Conservation (phyloP, 2,888 invertebrate genomes). For the Euzophera pinguis region DNA sequence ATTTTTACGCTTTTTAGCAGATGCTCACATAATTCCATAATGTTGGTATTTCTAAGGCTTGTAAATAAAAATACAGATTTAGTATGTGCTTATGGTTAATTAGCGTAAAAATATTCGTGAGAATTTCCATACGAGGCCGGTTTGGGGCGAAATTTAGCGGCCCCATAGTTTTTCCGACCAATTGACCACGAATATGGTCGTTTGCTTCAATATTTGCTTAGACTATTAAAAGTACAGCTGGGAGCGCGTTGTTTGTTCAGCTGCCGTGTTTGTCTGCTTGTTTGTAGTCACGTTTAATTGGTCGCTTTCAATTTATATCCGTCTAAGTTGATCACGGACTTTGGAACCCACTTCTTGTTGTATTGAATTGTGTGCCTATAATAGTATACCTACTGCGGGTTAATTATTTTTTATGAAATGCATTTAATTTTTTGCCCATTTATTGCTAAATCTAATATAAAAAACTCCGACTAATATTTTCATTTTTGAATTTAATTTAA, state of each 20-base stretch:
- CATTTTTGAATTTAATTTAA: no score
- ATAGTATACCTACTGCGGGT: no score
- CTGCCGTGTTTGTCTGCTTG: constrained; percentile 40
- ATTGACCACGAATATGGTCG: constrained; percentile 53
- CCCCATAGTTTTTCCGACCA: constrained; percentile 47
- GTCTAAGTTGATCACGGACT: constrained; percentile 17
- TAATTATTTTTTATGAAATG: no score
- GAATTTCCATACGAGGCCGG: constrained; percentile 28
- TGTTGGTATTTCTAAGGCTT: constrained; percentile 6
- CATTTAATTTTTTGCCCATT: no score
- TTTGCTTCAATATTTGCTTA: constrained; percentile 48
- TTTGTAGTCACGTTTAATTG: constrained; percentile 28
- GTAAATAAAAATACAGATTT: constrained; percentile 6
- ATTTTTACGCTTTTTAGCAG: not conserved
- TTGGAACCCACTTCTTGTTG: not conserved
- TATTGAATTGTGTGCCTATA: no score
- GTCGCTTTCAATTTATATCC: constrained; percentile 26
- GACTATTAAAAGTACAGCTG: constrained; percentile 50
- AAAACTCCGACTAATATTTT: no score
- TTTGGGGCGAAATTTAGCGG: constrained; percentile 19
- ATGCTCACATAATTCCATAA: constrained; percentile 1
- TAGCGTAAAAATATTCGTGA: constrained; percentile 31
- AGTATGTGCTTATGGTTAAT: constrained; percentile 25
- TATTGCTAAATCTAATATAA: no score
- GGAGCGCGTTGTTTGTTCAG: constrained; percentile 50